These are phyloP conservation scores for Halichoeres trimaculatus DNA, from an alignment of 2,113 vertebrate genomes.

Conservation along the genomic window DNA sequence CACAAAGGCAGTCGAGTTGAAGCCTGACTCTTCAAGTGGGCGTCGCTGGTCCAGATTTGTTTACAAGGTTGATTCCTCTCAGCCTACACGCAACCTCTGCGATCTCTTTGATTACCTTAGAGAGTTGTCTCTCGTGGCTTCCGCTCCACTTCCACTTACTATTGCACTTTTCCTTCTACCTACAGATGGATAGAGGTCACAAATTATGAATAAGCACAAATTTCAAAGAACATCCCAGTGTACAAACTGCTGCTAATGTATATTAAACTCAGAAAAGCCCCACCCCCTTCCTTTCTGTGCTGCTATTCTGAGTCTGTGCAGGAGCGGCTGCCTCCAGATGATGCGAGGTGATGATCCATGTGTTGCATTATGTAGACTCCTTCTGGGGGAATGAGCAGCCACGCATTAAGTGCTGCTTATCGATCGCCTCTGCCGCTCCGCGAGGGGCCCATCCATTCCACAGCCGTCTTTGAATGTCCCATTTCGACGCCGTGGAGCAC, in stretches of 20 bases:
- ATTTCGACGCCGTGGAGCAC: conserved; percentile 1
- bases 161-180: conserved; percentile 4
- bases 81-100: conserved; percentile 7
- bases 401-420: conserved; percentile 23
- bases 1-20: conserved; percentile 11
- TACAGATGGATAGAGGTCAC: conserved; percentile 19
- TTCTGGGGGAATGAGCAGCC: conserved; percentile 23
- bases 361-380: conserved; percentile 28
- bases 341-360: conserved; percentile 35
- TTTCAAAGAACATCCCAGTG: conserved; percentile 2
- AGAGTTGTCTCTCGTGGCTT: not conserved
- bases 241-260: conserved; percentile 15
- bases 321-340: conserved; percentile 8
- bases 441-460: not conserved
- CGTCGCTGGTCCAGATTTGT: conserved; percentile 21
- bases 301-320: conserved; percentile 1
- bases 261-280: not conserved
- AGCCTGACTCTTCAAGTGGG: conserved; percentile 33
- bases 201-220: conserved; percentile 13
- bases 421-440: conserved; percentile 2
- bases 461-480: conserved; percentile 1
- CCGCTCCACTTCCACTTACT: not conserved
- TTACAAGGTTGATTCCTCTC: conserved; percentile 21
- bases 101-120: not conserved
- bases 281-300: not conserved